Conservation (phyloP, 2,113 vertebrate genomes). For the Bos indicus region DNA sequence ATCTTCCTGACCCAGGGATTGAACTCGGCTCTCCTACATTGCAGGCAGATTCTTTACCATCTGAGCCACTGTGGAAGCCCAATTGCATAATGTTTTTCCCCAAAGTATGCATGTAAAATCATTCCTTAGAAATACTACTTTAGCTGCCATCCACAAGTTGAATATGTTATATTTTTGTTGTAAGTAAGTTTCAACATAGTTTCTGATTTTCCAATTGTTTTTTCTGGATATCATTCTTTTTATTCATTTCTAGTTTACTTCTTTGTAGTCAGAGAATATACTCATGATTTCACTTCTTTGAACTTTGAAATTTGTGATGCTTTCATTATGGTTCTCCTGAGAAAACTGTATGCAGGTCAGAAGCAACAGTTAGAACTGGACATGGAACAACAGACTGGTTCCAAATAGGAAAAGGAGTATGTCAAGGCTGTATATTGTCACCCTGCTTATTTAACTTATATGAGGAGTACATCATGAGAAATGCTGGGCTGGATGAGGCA, state of each 20-base stretch:
- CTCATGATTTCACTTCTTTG: neutral
- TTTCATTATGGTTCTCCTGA: neutral
- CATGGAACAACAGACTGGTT: neutral
- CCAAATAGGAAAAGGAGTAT: neutral
- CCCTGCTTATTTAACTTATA: neutral
- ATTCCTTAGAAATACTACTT: neutral
- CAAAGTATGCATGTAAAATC: neutral
- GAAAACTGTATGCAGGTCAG: neutral
- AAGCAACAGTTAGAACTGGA: neutral
- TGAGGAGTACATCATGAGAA: neutral
- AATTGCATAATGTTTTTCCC: neutral
- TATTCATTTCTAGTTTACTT: neutral
- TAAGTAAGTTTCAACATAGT: neutral
- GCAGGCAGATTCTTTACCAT: neutral
- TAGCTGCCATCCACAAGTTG: neutral
- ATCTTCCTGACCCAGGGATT: neutral
- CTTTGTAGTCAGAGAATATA: neutral
- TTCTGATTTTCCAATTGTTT: neutral
- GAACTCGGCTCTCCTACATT: neutral
- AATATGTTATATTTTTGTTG: constrained; percentile 23
- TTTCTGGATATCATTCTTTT: neutral
- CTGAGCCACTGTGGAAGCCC: neutral
- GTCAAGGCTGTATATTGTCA: neutral
- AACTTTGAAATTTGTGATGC: neutral
- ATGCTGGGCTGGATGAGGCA: neutral